A percentile compares a stretch with the other conserved stretches of the same genome.
phyloP scores from a whole-genome alignment of 1,140 invertebrate species.

The Apis mellifera region DNA sequence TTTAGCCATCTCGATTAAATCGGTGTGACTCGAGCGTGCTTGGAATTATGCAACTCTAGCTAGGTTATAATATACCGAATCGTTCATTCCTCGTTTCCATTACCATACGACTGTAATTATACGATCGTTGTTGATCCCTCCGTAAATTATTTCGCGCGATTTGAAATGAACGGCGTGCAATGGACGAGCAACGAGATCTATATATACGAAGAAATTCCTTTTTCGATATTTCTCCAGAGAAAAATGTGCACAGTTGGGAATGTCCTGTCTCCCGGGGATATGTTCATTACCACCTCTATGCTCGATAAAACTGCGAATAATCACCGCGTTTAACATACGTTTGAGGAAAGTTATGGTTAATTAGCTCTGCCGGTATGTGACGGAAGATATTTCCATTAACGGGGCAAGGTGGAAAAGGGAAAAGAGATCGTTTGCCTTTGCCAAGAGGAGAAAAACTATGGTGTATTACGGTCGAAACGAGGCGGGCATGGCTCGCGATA shows the following conservation, averaged over 20 bases:
- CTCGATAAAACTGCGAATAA: constrained; percentile 17
- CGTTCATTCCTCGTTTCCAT: background rate
- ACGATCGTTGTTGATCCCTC: constrained; percentile 3
- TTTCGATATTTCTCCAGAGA: too few species aligned
- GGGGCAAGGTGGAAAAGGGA: background rate
- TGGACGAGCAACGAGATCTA: too few species aligned
- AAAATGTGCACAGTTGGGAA: background rate
- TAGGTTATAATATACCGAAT: constrained; percentile 20
- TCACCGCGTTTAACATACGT: constrained; percentile 52
- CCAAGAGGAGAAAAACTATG: background rate
- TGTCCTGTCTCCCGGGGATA: background rate
- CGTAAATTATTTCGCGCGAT: background rate
- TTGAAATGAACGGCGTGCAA: background rate
- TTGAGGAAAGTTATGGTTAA: constrained; percentile 63
- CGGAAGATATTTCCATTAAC: constrained; percentile 61
- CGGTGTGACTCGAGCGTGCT: background rate
- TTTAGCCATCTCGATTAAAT: constrained; percentile 29
- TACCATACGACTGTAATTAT: background rate
- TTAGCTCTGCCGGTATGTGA: constrained; percentile 49
- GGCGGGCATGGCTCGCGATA: background rate
- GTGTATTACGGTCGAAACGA: background rate
- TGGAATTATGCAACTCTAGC: constrained; percentile 25
- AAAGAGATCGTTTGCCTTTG: too few species aligned
- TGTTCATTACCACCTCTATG: constrained; percentile 22
- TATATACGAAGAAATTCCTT: too few species aligned